Percentiles rank a stretch among this genome's conserved stretches.
phyloP scores from a whole-genome alignment of 2,888 invertebrate species.

The Protophormia terraenovae region DNA sequence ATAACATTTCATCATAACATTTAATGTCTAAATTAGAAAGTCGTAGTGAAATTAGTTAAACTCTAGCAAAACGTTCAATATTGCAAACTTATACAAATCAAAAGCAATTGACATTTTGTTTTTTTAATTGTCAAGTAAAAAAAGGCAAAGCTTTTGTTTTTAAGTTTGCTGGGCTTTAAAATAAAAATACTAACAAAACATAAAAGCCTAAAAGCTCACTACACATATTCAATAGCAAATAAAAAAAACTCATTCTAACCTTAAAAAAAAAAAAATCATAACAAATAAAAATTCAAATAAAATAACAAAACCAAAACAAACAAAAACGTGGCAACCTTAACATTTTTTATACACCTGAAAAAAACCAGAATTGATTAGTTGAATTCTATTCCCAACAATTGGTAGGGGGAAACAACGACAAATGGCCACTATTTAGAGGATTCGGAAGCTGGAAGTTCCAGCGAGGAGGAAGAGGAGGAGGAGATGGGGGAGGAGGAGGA shows the following conservation, averaged over 20 bases:
- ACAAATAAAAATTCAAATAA: too few species aligned
- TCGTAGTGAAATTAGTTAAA: constrained; percentile 81
- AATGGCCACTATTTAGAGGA: constrained; percentile 82
- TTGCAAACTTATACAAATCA: constrained; percentile 78
- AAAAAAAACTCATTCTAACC: constrained; percentile 16
- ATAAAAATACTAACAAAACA: constrained; percentile 46
- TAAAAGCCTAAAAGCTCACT: constrained; percentile 2
- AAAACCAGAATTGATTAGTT: constrained; percentile 81
- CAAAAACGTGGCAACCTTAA: constrained; percentile 42
- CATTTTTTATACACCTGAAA: constrained; percentile 78
- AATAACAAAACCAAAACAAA: too few species aligned
- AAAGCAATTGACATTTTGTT: constrained; percentile 70
- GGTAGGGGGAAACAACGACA: constrained; percentile 82
- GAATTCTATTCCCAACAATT: constrained; percentile 82
- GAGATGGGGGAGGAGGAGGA: constrained; percentile 63
- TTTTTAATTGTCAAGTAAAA: not conserved
- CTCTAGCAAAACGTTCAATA: constrained; percentile 80
- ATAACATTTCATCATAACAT: constrained; percentile 8
- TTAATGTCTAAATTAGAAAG: constrained; percentile 77
- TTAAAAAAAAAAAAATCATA: not conserved
- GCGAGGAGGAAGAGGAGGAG: constrained; percentile 75
- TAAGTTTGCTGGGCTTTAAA: constrained; percentile 49
- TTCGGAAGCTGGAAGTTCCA: constrained; percentile 81
- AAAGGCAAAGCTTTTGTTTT: constrained; percentile 33
- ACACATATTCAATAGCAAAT: not conserved